Evolutionary conservation across 2,797 vertebrate species (phyloP).

Genomic region (Pangasius mekongensis): DNA sequence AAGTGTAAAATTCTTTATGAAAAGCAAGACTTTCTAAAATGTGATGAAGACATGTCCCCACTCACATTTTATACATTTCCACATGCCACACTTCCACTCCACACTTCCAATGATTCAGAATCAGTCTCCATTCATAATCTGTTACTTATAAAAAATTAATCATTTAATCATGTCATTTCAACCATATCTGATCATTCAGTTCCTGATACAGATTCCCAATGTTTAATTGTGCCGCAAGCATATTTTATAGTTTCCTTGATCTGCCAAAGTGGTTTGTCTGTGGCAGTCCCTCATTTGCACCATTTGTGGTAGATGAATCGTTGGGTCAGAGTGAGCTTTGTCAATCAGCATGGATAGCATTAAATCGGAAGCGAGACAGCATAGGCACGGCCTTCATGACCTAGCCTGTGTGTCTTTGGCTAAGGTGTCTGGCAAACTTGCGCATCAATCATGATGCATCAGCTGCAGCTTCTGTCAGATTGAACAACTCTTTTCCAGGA

Average conservation of each 20-base stretch:
- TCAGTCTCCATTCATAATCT: background rate
- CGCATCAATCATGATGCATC: constrained; percentile 46
- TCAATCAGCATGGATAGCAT: constrained; percentile 42
- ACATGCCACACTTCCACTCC: too few relatives aligned
- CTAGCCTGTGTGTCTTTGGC: constrained; percentile 29
- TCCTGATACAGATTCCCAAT: background rate
- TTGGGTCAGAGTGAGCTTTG: constrained; percentile 16
- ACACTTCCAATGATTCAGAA: background rate
- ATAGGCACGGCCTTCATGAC: constrained; percentile 30
- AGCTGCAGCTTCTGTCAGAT: constrained; percentile 19
- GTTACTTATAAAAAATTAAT: background rate
- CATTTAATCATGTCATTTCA: background rate
- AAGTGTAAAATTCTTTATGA: background rate
- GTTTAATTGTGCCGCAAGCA: background rate
- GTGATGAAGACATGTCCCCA: background rate
- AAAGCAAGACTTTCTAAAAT: background rate
- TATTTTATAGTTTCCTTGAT: background rate
- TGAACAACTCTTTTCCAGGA: background rate
- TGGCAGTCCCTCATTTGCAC: background rate
- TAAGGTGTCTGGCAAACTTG: constrained; percentile 10
- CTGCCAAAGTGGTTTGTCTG: background rate
- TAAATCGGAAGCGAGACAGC: constrained; percentile 27
- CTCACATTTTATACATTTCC: too few relatives aligned
- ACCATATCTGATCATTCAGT: background rate
- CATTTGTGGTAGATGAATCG: constrained; percentile 17